A percentile compares a stretch with the other conserved stretches of the same genome.
These are phyloP conservation scores for Seladonia tumulorum DNA, from an alignment of 2,888 invertebrate species.

Conservation along the genomic window DNA sequence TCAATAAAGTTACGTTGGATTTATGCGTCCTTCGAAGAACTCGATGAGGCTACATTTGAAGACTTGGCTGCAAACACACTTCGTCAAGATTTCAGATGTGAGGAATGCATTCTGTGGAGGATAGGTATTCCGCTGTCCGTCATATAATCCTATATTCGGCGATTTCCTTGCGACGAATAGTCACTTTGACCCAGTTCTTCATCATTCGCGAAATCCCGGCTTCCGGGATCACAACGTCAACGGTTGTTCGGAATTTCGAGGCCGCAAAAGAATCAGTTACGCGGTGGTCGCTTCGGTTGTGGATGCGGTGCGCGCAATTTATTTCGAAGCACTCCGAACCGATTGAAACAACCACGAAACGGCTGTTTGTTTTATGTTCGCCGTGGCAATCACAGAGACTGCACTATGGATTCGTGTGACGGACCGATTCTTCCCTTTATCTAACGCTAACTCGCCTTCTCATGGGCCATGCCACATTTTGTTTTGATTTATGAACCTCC, in stretches of 20 bases:
- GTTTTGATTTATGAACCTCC: not conserved
- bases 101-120: not conserved
- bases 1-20: not conserved
- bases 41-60: not conserved
- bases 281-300: conserved; percentile 30
- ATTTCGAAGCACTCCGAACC: conserved; percentile 48
- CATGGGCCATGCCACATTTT: not conserved
- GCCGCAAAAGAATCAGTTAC: conserved; percentile 40
- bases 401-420: not conserved
- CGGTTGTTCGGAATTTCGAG: conserved; percentile 33
- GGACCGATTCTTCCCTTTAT: not conserved
- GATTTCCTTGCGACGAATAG: not conserved
- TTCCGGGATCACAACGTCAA: conserved; percentile 15
- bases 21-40: not conserved
- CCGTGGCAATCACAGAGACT: not conserved
- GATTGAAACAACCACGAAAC: conserved; percentile 52
- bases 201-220: not conserved
- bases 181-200: conserved; percentile 2
- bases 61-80: not conserved
- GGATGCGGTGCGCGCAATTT: conserved; percentile 51
- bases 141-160: not conserved
- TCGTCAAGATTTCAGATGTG: not conserved
- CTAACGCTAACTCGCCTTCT: not conserved
- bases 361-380: conserved; percentile 16
- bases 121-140: not conserved